Percentiles rank a stretch among this genome's conserved stretches.
Evolutionary conservation across 1,140 invertebrate genomes (phyloP).

Genomic region (Drosophila repletoides): DNA sequence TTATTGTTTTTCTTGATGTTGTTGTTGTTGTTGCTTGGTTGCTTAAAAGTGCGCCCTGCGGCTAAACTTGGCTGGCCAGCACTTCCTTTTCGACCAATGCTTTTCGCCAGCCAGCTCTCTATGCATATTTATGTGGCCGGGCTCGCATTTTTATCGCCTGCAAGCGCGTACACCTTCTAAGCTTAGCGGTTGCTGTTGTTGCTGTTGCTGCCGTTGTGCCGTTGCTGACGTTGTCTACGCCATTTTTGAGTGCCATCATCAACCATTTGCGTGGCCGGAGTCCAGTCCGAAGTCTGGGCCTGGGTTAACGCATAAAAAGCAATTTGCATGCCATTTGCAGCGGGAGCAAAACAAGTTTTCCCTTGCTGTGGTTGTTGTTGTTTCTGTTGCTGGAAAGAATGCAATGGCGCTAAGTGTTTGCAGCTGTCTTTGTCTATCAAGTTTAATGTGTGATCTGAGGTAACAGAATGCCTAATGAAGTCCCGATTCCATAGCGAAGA

Average conservation of each 20-base stretch:
- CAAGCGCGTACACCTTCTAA: conserved; percentile 52
- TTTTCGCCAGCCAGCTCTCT: conserved; percentile 37
- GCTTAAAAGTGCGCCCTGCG: conserved; percentile 70
- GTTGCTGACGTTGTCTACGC: conserved; percentile 57
- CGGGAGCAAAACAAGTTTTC: conserved; percentile 63
- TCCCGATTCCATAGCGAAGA: conserved; percentile 1
- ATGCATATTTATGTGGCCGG: conserved; percentile 73
- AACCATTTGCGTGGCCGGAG: conserved; percentile 48
- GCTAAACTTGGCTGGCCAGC: conserved; percentile 60
- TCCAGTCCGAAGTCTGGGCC: not conserved
- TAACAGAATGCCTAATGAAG: conserved; percentile 23
- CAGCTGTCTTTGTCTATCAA: conserved; percentile 43
- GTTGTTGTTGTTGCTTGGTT: conserved; percentile 28
- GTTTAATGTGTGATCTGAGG: conserved; percentile 45
- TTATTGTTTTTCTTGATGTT: conserved; percentile 24
- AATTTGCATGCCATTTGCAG: conserved; percentile 78
- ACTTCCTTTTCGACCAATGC: conserved; percentile 66
- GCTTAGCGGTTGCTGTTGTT: conserved; percentile 14
- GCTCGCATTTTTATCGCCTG: conserved; percentile 44
- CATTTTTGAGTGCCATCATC: conserved; percentile 80
- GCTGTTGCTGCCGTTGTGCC: not conserved
- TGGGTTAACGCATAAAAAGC: conserved; percentile 74
- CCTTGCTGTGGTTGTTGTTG: not conserved
- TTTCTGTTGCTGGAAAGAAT: conserved; percentile 40
- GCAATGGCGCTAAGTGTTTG: conserved; percentile 68